phyloP scores from a whole-genome alignment of 2,888 invertebrate genomes.

The Graphium colonna region DNA sequence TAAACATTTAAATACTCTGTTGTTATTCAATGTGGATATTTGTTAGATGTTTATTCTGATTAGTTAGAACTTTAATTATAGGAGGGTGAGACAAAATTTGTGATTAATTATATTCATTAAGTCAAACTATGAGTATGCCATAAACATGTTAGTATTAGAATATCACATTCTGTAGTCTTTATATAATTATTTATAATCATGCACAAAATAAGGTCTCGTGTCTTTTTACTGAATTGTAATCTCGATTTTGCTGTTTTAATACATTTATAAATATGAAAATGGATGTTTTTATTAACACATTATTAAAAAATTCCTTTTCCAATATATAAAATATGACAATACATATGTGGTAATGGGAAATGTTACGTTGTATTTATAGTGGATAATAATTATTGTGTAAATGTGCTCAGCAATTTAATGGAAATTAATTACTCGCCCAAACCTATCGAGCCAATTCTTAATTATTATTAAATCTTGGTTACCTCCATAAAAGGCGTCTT shows the following conservation, averaged over 20 bases:
- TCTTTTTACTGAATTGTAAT: conserved; percentile 51
- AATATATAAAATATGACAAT: no score
- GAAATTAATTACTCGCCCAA: no score
- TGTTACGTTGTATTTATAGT: no score
- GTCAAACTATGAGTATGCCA: conserved; percentile 25
- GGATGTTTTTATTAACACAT: no score
- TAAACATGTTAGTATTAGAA: conserved; percentile 26
- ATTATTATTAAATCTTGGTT: no score
- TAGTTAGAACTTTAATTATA: conserved; percentile 22
- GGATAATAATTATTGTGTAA: no score
- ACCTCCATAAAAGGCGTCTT: no score
- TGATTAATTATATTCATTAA: conserved; percentile 20
- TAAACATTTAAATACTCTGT: not conserved
- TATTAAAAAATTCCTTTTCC: no score
- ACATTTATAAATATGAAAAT: conserved; percentile 68
- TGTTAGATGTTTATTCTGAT: conserved; percentile 5
- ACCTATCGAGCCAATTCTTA: no score
- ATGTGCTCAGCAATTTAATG: no score
- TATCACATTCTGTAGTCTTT: conserved; percentile 25
- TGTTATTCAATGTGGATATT: conserved; percentile 13
- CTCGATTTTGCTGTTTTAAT: conserved; percentile 71
- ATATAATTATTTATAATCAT: conserved; percentile 30
- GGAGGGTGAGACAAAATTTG: conserved; percentile 15
- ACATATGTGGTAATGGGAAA: no score
- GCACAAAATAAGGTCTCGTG: conserved; percentile 45